Conservation (phyloP, 1,140 invertebrate genomes). For the Aporrectodea caliginosa region DNA sequence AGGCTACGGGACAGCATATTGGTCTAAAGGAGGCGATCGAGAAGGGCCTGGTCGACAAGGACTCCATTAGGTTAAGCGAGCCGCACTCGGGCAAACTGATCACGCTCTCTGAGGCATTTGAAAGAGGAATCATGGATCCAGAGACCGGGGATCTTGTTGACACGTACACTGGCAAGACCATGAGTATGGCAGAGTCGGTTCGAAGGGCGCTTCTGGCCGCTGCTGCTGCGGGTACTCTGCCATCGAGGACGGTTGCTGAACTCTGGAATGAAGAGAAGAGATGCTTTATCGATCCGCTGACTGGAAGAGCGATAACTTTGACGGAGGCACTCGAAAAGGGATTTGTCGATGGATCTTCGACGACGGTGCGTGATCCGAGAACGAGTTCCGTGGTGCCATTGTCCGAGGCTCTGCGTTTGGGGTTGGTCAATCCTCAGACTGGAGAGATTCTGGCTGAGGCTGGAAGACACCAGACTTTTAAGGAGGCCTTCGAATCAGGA, state of each 20-base stretch:
- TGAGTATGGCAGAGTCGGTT: constrained; percentile 75
- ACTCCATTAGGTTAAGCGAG: constrained; percentile 73
- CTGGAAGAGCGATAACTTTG: constrained; percentile 69
- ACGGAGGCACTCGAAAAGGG: constrained; percentile 65
- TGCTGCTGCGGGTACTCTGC: constrained; percentile 62
- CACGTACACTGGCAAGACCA: constrained; percentile 58
- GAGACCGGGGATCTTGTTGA: constrained; percentile 62
- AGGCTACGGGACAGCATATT: constrained; percentile 53
- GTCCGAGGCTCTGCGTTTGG: background rate
- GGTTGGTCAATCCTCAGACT: constrained; percentile 71
- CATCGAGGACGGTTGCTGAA: background rate
- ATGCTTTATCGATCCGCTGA: constrained; percentile 51
- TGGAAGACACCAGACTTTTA: constrained; percentile 67
- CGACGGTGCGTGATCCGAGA: background rate
- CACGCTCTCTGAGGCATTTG: constrained; percentile 73
- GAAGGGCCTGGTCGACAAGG: constrained; percentile 78
- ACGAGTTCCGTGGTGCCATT: background rate
- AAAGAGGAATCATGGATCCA: constrained; percentile 72
- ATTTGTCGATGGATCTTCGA: background rate
- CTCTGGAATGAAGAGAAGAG: constrained; percentile 60
- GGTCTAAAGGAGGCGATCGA: constrained; percentile 78
- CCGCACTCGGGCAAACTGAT: constrained; percentile 70
- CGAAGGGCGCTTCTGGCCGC: constrained; percentile 70
- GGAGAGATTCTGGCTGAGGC: constrained; percentile 69
- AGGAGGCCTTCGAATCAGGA: constrained; percentile 69